These are phyloP conservation scores for Paramisgurnus dabryanus DNA, from an alignment of 2,113 vertebrate species.

Conservation along the genomic window DNA sequence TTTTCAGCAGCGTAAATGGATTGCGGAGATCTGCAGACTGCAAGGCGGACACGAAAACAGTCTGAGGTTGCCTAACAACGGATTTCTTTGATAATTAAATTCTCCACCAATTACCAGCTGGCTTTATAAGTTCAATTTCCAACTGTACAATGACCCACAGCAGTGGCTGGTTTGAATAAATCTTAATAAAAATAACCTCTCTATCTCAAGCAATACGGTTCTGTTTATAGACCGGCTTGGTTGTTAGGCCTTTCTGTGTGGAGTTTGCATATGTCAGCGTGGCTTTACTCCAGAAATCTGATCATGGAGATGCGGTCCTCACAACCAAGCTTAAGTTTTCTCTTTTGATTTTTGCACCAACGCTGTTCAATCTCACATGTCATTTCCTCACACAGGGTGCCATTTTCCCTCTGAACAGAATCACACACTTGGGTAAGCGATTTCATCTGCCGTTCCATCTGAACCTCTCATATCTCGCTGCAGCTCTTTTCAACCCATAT, in stretches of 20 bases:
- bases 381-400: conserved; percentile 44
- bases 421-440: conserved; percentile 41
- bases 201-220: no score
- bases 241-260: no score
- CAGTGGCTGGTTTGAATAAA: no score
- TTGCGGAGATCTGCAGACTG: background rate
- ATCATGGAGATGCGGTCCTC: conserved; percentile 46
- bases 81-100: conserved; percentile 21
- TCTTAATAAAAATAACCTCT: no score
- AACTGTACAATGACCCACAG: no score
- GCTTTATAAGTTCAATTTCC: background rate
- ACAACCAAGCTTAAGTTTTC: conserved; percentile 21
- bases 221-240: no score
- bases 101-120: background rate
- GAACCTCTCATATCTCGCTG: conserved; percentile 41
- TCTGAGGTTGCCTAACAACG: background rate
- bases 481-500: conserved; percentile 40
- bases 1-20: conserved; percentile 12
- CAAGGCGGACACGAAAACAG: background rate
- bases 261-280: no score
- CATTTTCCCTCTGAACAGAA: conserved; percentile 43
- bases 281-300: background rate
- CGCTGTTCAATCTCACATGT: conserved; percentile 45
- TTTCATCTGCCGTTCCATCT: conserved; percentile 53
- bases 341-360: conserved; percentile 45